phyloP scores from a whole-genome alignment of 2,888 invertebrate genomes.

The Odontocolon sp. region DNA sequence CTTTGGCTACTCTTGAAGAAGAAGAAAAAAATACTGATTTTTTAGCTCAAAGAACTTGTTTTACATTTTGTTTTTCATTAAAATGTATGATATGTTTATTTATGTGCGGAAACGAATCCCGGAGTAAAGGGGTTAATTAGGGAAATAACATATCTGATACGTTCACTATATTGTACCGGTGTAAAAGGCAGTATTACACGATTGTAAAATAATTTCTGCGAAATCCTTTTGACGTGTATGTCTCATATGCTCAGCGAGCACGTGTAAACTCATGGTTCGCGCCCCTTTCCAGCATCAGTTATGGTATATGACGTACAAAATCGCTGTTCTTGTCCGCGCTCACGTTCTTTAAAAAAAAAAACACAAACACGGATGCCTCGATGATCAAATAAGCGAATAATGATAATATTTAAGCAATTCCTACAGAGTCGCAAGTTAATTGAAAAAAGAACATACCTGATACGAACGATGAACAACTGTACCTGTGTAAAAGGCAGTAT shows the following conservation, averaged over 20 bases:
- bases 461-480: no score
- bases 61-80: no score
- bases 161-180: slow-evolving; percentile 34
- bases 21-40: no score
- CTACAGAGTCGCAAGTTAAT: no score
- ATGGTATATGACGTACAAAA: background rate
- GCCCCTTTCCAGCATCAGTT: background rate
- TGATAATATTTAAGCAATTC: no score
- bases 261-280: background rate
- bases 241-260: background rate
- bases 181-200: slow-evolving; percentile 42
- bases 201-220: slow-evolving; percentile 35
- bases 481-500: no score
- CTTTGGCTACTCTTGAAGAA: background rate
- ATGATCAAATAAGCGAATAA: slow-evolving; percentile 32
- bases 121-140: slow-evolving; percentile 23
- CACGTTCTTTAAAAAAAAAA: slow-evolving; percentile 14
- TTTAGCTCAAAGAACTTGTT: no score
- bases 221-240: background rate
- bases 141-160: slow-evolving; percentile 10
- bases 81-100: no score
- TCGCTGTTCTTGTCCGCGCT: background rate
- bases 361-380: slow-evolving; percentile 30
- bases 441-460: no score
- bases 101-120: background rate